Conservation (phyloP, 2,113 vertebrate genomes). For the Aegithalos caudatus region DNA sequence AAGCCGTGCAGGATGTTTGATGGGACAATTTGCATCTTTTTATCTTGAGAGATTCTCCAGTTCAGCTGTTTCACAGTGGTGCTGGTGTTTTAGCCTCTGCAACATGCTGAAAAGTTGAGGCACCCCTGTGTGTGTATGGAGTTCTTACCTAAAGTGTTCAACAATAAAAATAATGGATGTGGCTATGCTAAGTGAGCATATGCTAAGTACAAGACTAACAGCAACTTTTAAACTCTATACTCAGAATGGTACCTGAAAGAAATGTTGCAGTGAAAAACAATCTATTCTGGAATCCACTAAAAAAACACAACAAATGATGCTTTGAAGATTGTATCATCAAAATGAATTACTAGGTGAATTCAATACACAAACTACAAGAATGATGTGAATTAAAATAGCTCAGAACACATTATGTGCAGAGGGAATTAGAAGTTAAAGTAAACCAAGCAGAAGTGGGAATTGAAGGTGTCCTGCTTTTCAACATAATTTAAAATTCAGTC, state of each 20-base stretch:
- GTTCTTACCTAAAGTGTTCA: slow-evolving; percentile 31
- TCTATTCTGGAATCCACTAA: slow-evolving; percentile 19
- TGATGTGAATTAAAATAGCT: slow-evolving; percentile 28
- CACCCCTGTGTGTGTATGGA: neutral
- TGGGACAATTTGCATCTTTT: slow-evolving; percentile 8
- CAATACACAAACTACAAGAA: neutral
- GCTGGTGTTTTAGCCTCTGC: slow-evolving; percentile 3
- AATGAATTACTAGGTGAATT: slow-evolving; percentile 56
- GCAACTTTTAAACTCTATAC: neutral
- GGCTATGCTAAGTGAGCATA: slow-evolving; percentile 33
- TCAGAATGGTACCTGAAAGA: slow-evolving; percentile 53
- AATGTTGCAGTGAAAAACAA: slow-evolving; percentile 22
- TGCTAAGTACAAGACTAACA: slow-evolving; percentile 57
- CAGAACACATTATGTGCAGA: neutral
- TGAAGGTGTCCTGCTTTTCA: neutral
- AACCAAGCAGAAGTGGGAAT: neutral
- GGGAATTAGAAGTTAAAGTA: neutral
- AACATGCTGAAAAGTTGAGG: neutral
- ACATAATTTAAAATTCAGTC: slow-evolving; percentile 1
- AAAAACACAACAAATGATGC: neutral
- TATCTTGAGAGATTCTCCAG: neutral
- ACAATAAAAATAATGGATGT: slow-evolving; percentile 58
- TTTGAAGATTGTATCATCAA: slow-evolving; percentile 53
- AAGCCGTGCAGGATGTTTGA: neutral
- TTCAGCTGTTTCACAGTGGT: slow-evolving; percentile 1